Conservation (phyloP, 2,113 vertebrate species). For the Hyaena hyaena region DNA sequence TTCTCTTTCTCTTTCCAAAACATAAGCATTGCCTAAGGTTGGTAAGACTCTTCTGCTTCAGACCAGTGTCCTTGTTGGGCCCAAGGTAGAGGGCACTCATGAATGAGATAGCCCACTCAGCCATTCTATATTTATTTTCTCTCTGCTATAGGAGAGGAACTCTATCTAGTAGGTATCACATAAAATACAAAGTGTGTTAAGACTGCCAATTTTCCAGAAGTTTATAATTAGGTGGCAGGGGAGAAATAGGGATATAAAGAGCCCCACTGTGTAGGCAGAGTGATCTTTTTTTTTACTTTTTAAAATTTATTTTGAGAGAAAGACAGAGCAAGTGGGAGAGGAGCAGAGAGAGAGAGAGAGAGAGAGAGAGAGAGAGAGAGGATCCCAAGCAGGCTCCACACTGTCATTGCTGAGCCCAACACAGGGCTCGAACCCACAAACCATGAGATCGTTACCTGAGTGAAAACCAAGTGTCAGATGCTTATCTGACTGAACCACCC, state of each 20-base stretch:
- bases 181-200: neutral
- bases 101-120: neutral
- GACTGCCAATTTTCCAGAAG: neutral
- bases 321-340: too few species aligned
- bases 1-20: slow-evolving; percentile 10
- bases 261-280: neutral
- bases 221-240: neutral
- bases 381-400: too few species aligned
- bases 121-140: neutral
- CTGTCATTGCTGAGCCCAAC: too few species aligned
- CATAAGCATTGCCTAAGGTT: neutral
- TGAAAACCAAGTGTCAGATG: too few species aligned
- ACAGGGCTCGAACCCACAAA: too few species aligned
- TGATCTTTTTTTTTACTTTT: neutral
- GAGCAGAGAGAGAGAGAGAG: too few species aligned
- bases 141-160: neutral
- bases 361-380: too few species aligned
- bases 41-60: neutral
- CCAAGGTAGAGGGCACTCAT: neutral
- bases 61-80: neutral
- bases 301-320: too few species aligned
- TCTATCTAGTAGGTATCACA: neutral
- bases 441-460: too few species aligned
- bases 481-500: too few species aligned
- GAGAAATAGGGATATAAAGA: neutral